Evolutionary conservation across 2,888 invertebrate species (phyloP).

Genomic region (Tiliacea aurago): DNA sequence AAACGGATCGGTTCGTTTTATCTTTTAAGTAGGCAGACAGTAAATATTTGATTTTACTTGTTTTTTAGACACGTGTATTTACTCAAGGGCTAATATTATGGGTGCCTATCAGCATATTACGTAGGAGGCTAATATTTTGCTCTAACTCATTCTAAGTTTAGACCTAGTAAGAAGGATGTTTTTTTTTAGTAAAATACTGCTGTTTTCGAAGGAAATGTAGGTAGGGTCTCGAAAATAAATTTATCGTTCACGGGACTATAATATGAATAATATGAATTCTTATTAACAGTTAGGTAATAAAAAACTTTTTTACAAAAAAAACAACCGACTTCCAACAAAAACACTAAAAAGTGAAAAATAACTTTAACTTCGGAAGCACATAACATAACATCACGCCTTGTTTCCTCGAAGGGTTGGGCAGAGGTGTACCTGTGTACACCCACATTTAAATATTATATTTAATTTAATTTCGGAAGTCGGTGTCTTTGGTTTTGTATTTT

Average conservation of each 20-base stretch:
- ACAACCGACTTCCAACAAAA: too few relatives aligned
- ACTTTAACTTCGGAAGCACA: too few relatives aligned
- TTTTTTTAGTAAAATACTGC: not conserved
- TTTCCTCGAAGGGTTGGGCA: too few relatives aligned
- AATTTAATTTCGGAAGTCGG: too few relatives aligned
- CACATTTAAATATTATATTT: too few relatives aligned
- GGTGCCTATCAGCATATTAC: constrained; percentile 16
- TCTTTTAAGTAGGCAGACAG: constrained; percentile 57
- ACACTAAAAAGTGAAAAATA: too few relatives aligned
- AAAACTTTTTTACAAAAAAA: too few relatives aligned
- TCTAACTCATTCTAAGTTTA: constrained; percentile 6
- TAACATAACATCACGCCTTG: too few relatives aligned
- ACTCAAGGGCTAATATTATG: constrained; percentile 14
- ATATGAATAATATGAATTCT: not conserved
- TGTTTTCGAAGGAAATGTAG: not conserved
- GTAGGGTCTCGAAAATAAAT: not conserved
- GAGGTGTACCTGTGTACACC: too few relatives aligned
- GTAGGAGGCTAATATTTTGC: not conserved
- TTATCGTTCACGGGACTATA: not conserved
- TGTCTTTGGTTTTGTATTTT: too few relatives aligned
- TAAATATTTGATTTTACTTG: constrained; percentile 61
- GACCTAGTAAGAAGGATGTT: not conserved
- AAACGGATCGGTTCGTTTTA: constrained; percentile 62
- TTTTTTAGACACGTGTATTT: constrained; percentile 24
- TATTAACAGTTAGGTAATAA: too few relatives aligned